Conservation (phyloP, 2,113 vertebrate species). For the Pyxicephalus adspersus region DNA sequence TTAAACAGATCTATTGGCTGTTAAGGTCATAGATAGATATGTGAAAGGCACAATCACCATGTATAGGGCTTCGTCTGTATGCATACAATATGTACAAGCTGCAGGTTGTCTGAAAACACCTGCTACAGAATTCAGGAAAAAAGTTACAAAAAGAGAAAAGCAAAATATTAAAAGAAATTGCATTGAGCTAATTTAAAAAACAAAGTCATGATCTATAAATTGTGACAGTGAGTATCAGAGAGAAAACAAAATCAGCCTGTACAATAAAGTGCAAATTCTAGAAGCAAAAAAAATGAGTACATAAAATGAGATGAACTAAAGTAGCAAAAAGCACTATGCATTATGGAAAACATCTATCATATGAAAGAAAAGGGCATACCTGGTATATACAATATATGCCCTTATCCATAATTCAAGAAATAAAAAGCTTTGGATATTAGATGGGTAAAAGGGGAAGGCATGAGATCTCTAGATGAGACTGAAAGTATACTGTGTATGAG, state of each 20-base stretch:
- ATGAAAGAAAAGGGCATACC: not conserved
- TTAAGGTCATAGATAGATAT: not conserved
- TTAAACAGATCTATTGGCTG: not conserved
- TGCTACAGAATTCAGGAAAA: not conserved
- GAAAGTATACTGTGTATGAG: not conserved
- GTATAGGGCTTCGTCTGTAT: not conserved
- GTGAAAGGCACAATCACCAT: not conserved
- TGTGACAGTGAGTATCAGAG: not conserved
- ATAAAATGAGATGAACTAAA: not conserved
- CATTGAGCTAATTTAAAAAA: not conserved
- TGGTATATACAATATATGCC: not conserved
- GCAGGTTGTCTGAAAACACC: not conserved
- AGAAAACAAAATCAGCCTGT: not conserved
- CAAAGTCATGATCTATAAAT: not conserved
- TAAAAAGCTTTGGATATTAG: not conserved
- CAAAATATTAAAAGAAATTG: not conserved
- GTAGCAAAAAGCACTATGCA: not conserved
- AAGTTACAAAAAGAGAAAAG: not conserved
- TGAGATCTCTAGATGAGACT: constrained; percentile 7
- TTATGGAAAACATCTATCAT: not conserved
- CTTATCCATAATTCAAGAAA: not conserved
- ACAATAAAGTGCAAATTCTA: constrained; percentile 9
- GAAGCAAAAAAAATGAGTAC: not conserved
- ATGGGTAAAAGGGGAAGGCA: not conserved
- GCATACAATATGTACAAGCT: not conserved